A percentile compares a stretch with the other conserved stretches of the same genome.
Conservation (phyloP, 2,113 vertebrate species). For the Mastomys natalensis region DNA sequence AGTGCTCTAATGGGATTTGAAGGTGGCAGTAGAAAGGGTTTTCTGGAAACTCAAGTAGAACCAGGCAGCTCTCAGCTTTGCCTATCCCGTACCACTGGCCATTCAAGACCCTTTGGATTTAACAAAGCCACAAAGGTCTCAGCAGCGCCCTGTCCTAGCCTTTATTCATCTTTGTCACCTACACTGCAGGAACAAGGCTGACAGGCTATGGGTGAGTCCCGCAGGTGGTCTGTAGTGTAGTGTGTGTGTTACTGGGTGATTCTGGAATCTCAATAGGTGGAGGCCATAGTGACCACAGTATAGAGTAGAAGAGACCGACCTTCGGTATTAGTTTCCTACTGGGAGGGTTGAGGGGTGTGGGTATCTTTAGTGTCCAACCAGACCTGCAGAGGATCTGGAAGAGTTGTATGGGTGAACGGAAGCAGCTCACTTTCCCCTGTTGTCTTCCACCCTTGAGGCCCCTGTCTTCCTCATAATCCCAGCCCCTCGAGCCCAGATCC, state of each 20-base stretch:
- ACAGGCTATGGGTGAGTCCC: background rate
- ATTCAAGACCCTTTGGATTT: background rate
- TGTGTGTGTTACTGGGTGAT: background rate
- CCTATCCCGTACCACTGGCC: background rate
- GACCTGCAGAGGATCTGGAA: background rate
- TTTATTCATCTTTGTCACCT: background rate
- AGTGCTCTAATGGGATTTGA: background rate
- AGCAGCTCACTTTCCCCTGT: background rate
- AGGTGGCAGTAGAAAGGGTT: accelerated
- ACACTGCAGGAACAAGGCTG: background rate
- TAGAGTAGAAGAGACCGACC: background rate
- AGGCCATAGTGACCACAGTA: background rate
- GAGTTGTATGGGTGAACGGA: too few relatives aligned
- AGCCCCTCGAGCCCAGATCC: too few relatives aligned
- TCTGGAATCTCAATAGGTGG: background rate
- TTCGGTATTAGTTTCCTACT: background rate
- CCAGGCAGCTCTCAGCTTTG: background rate
- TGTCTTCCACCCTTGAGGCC: background rate
- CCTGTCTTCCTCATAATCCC: background rate
- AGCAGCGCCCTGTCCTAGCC: background rate
- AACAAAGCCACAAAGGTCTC: background rate
- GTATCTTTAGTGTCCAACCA: background rate
- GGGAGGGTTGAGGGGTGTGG: background rate
- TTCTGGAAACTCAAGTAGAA: background rate
- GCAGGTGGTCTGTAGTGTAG: background rate